A percentile compares a stretch with the other conserved stretches of the same genome.
These are phyloP conservation scores for Acanthopagrus latus DNA, from an alignment of 2,797 vertebrate genomes.

Conservation along the genomic window DNA sequence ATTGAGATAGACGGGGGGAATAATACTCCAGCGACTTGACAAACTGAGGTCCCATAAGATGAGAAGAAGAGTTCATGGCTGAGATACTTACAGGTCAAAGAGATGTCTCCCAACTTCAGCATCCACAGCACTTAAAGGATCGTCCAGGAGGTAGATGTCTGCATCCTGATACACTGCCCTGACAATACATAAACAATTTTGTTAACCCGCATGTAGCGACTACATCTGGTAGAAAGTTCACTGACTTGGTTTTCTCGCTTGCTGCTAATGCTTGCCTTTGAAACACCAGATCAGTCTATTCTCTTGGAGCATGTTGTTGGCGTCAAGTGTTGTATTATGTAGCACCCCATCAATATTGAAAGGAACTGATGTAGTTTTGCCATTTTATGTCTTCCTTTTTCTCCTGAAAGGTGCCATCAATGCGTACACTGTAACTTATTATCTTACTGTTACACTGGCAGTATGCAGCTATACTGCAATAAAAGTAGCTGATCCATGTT, in stretches of 20 bases:
- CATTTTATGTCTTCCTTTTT: no score
- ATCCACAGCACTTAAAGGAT: conserved; percentile 94
- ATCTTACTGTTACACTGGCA: neutral
- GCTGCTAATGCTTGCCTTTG: neutral
- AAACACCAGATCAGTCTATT: neutral
- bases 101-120: conserved; percentile 92
- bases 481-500: neutral
- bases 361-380: no score
- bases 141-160: conserved; percentile 94
- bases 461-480: neutral
- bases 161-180: conserved; percentile 94
- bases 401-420: no score
- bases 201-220: neutral
- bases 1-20: no score
- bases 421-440: no score
- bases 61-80: neutral
- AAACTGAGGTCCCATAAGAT: neutral
- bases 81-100: conserved; percentile 88
- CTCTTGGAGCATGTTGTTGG: neutral
- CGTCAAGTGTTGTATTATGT: neutral
- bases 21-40: no score
- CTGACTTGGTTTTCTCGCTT: conserved; percentile 1
- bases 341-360: no score
- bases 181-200: neutral
- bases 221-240: no score